Percentiles rank a stretch among this genome's conserved stretches.
Evolutionary conservation across 2,113 vertebrate genomes (phyloP).

Genomic region (Rhynchopsitta pachyrhyncha): DNA sequence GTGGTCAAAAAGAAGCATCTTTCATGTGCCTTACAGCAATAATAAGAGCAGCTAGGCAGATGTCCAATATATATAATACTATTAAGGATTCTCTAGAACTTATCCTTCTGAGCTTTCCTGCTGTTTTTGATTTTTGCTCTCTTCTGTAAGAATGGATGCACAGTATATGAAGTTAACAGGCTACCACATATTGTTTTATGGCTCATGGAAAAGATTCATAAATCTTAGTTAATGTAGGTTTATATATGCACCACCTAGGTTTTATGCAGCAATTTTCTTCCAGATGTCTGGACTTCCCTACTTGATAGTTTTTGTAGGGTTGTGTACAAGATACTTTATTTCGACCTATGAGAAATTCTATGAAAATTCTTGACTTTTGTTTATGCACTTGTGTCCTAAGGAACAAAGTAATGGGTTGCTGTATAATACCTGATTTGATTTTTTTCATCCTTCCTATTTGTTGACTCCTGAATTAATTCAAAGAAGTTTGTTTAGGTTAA

Average conservation of each 20-base stretch:
- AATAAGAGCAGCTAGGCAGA: not conserved
- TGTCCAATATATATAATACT: not conserved
- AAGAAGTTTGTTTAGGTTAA: not conserved
- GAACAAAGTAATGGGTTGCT: not conserved
- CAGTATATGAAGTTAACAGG: not conserved
- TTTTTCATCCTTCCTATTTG: not conserved
- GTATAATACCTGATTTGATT: not conserved
- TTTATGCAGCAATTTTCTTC: not conserved
- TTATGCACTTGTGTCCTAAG: not conserved
- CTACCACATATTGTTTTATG: not conserved
- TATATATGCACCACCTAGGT: not conserved
- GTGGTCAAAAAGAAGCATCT: not conserved
- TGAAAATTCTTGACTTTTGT: not conserved
- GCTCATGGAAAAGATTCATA: not conserved
- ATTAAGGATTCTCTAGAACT: not conserved
- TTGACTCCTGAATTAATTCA: not conserved
- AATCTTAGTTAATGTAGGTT: not conserved
- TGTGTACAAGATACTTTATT: not conserved
- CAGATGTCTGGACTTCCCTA: not conserved
- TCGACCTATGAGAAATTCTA: not conserved
- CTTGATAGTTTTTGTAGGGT: not conserved
- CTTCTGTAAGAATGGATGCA: not conserved
- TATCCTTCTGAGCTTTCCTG: not conserved
- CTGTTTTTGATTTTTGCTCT: not conserved
- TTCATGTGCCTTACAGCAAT: not conserved